phyloP scores from a whole-genome alignment of 2,797 vertebrate species.

The Pipistrellus kuhlii region DNA sequence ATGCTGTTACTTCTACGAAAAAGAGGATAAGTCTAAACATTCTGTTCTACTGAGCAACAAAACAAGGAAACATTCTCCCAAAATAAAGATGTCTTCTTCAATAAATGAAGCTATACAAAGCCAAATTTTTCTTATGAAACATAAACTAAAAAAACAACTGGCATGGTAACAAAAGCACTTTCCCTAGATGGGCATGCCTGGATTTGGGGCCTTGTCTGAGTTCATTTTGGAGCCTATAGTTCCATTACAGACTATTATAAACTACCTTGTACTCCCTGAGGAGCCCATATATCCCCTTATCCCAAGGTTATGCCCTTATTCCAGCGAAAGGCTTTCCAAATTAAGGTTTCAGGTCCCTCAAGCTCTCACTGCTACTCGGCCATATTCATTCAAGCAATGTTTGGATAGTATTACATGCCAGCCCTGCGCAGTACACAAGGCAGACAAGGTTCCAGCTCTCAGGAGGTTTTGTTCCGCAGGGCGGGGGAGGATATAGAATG shows the following conservation, averaged over 20 bases:
- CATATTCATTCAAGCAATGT: background rate
- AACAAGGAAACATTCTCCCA: constrained; percentile 55
- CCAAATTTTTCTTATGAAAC: constrained; percentile 55
- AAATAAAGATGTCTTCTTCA: constrained; percentile 49
- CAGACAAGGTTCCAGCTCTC: background rate
- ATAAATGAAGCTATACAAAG: constrained; percentile 42
- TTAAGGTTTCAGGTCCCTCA: background rate
- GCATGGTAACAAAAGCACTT: background rate
- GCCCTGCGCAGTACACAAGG: background rate
- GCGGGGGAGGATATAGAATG: background rate
- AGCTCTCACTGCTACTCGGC: background rate
- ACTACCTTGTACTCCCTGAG: background rate
- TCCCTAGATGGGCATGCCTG: background rate
- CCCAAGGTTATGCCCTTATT: background rate
- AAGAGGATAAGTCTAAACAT: constrained; percentile 14
- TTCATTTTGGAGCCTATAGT: background rate
- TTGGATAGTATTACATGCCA: background rate
- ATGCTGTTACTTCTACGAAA: constrained; percentile 41
- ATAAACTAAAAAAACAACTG: constrained; percentile 29
- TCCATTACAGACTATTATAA: background rate
- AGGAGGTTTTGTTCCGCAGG: background rate
- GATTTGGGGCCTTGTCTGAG: background rate
- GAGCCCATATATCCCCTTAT: background rate
- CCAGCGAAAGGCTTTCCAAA: constrained; percentile 25
- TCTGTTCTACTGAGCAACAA: background rate